Conservation (phyloP, 1,140 invertebrate species). For the Delia radicum region DNA sequence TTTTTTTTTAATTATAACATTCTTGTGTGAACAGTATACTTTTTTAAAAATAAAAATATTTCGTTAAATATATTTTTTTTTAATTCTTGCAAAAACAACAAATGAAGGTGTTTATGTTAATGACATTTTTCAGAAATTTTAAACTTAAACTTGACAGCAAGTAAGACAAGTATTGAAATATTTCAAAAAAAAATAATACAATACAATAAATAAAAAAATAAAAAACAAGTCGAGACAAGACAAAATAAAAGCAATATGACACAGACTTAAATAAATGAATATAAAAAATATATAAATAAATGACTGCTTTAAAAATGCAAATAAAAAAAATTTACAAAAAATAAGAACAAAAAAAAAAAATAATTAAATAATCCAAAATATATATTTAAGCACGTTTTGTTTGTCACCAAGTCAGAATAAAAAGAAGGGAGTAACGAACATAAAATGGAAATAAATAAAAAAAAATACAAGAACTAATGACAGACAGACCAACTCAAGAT, state of each 20-base stretch:
- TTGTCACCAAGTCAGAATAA: neutral
- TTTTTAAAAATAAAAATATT: too few relatives aligned
- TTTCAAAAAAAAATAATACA: neutral
- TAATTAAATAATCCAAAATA: neutral
- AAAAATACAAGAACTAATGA: neutral
- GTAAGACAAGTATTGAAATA: constrained; percentile 1
- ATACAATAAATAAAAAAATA: neutral
- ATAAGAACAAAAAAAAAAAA: neutral
- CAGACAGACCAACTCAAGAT: neutral
- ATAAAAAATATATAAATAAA: too few relatives aligned
- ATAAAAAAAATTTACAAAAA: neutral
- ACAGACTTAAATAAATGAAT: neutral
- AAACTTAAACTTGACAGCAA: neutral
- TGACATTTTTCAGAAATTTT: neutral
- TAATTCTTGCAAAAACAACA: too few relatives aligned
- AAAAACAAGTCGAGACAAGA: neutral
- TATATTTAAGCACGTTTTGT: neutral
- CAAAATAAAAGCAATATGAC: neutral
- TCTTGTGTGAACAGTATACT: too few relatives aligned
- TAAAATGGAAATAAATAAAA: too few relatives aligned
- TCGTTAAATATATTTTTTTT: too few relatives aligned
- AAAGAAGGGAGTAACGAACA: too few relatives aligned
- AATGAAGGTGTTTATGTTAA: neutral
- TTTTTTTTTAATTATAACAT: too few relatives aligned
- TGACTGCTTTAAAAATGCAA: neutral